These are phyloP conservation scores for Alethe castanea DNA, from an alignment of 2,113 vertebrate genomes.

Conservation along the genomic window DNA sequence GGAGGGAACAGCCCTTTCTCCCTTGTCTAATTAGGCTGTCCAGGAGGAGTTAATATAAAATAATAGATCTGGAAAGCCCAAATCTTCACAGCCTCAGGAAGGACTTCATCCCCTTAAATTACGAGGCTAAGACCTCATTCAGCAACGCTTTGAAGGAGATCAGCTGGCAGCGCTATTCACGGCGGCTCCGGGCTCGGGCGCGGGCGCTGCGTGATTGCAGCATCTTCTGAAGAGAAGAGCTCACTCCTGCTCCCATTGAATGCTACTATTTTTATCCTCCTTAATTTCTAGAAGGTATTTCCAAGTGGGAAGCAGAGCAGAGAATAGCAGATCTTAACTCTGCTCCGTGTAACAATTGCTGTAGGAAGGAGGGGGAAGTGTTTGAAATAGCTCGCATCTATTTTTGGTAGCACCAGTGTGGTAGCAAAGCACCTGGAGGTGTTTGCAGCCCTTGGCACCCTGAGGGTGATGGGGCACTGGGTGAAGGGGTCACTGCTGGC, in stretches of 20 bases:
- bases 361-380: background rate
- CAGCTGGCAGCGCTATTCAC: background rate
- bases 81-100: background rate
- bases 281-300: slow-evolving; percentile 46
- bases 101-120: slow-evolving; percentile 53
- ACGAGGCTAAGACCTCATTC: slow-evolving; percentile 9
- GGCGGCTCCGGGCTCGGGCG: background rate
- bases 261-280: slow-evolving; percentile 45
- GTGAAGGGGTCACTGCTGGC: background rate
- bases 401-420: background rate
- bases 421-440: background rate
- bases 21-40: background rate
- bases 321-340: background rate
- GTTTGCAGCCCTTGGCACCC: background rate
- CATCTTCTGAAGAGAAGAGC: slow-evolving; percentile 26
- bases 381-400: background rate
- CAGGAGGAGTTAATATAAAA: slow-evolving; percentile 22
- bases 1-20: background rate
- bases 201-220: background rate
- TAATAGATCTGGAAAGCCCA: background rate
- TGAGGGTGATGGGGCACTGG: background rate
- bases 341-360: background rate
- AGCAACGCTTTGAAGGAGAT: slow-evolving; percentile 7
- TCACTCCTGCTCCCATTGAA: background rate
- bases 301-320: slow-evolving; percentile 25